These are phyloP conservation scores for Whitmania pigra DNA, from an alignment of 1,140 invertebrate genomes.

Conservation along the genomic window DNA sequence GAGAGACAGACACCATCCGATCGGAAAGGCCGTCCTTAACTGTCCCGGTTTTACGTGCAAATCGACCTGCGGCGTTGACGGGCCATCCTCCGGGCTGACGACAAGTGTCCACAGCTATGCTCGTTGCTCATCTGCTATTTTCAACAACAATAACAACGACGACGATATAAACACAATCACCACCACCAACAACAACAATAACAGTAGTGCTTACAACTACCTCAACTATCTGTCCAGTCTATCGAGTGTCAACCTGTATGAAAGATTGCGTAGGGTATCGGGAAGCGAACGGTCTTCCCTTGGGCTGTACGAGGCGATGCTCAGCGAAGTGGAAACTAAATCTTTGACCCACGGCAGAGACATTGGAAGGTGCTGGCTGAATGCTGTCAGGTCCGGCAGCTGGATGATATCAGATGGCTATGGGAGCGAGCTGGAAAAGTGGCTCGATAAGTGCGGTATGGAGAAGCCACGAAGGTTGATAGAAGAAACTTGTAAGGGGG, in stretches of 20 bases:
- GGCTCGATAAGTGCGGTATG: neutral
- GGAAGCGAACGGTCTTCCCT: neutral
- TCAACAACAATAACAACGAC: constrained; percentile 6
- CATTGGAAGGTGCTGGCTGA: too few species aligned
- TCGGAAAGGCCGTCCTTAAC: too few species aligned
- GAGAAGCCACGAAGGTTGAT: neutral
- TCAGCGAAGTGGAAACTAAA: too few species aligned
- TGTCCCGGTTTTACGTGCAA: neutral
- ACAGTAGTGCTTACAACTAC: neutral
- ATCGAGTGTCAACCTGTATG: neutral
- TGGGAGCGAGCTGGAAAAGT: neutral
- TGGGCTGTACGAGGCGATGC: too few species aligned
- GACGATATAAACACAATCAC: neutral
- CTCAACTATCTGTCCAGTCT: neutral
- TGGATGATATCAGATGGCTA: neutral
- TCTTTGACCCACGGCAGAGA: too few species aligned
- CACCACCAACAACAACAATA: constrained; percentile 1
- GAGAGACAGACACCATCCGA: neutral
- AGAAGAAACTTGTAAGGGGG: neutral
- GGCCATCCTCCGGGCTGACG: neutral
- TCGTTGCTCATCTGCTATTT: neutral
- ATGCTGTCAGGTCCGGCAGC: too few species aligned
- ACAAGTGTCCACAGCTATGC: neutral
- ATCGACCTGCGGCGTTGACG: neutral
- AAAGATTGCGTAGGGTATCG: neutral